Conservation (phyloP, 30 jellyfish, hydroid and myxozoan genomes). For the Cassiopea xamachana region DNA sequence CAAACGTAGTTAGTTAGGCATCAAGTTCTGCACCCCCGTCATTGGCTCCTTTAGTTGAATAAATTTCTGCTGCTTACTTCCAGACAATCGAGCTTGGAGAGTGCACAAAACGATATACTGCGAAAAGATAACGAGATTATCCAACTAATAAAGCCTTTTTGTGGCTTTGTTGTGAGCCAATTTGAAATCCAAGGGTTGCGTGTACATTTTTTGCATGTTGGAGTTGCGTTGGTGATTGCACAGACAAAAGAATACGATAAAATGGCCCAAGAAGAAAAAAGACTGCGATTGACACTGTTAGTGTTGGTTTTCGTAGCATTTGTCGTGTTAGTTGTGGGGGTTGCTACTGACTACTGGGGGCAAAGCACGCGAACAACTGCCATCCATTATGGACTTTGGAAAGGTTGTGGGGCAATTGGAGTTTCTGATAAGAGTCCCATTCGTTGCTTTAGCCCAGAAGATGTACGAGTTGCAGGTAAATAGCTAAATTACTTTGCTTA, state of each 20-base stretch:
- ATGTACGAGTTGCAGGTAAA: slow-evolving; percentile 57
- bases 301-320: slow-evolving; percentile 53
- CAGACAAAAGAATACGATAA: not conserved
- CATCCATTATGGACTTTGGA: slow-evolving; percentile 79
- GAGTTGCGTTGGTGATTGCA: too few relatives aligned
- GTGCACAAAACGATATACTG: not conserved
- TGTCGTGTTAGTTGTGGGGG: slow-evolving; percentile 64
- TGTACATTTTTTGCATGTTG: not conserved
- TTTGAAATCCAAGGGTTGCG: not conserved
- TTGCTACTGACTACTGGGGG: slow-evolving; percentile 76
- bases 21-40: not conserved
- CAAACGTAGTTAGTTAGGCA: too few relatives aligned
- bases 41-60: not conserved
- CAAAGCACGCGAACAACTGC: slow-evolving; percentile 67
- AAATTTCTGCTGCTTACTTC: not conserved
- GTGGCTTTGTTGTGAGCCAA: not conserved
- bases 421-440: slow-evolving; percentile 61
- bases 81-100: not conserved
- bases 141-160: not conserved
- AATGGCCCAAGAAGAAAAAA: slow-evolving; percentile 48
- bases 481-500: not conserved
- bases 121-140: not conserved
- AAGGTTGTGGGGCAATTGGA: slow-evolving; percentile 72
- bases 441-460: slow-evolving; percentile 59
- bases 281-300: slow-evolving; percentile 53